These are phyloP conservation scores for Ceratotherium simum DNA, from an alignment of 2,113 vertebrate genomes.

Conservation along the genomic window DNA sequence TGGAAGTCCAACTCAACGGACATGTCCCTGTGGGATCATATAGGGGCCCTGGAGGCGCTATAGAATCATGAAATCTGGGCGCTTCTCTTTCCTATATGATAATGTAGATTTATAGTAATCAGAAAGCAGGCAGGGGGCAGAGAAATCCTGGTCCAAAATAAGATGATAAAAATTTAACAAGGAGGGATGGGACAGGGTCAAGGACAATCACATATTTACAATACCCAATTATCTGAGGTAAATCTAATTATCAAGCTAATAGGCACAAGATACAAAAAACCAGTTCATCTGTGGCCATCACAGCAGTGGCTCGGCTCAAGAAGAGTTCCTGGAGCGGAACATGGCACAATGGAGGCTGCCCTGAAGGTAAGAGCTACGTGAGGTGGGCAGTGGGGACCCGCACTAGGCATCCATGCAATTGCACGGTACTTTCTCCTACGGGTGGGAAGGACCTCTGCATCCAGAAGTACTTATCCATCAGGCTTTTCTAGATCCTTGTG, in stretches of 20 bases:
- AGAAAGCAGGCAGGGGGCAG: not conserved
- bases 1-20: not conserved
- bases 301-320: not conserved
- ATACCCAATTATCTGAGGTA: not conserved
- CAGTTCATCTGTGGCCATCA: not conserved
- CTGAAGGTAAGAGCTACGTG: not conserved
- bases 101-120: not conserved
- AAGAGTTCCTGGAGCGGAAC: not conserved
- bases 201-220: not conserved
- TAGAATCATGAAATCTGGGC: not conserved
- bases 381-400: not conserved
- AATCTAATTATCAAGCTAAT: not conserved
- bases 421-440: rapidly evolving
- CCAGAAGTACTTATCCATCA: not conserved
- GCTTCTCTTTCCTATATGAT: not conserved
- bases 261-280: not conserved
- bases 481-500: not conserved
- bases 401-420: not conserved
- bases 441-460: not conserved
- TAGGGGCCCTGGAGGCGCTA: not conserved
- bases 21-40: not conserved
- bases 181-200: not conserved
- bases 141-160: not conserved
- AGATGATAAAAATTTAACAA: not conserved
- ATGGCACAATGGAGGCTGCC: not conserved